Conservation (phyloP, 2,113 vertebrate species). For the Psilopsiagon aymara region DNA sequence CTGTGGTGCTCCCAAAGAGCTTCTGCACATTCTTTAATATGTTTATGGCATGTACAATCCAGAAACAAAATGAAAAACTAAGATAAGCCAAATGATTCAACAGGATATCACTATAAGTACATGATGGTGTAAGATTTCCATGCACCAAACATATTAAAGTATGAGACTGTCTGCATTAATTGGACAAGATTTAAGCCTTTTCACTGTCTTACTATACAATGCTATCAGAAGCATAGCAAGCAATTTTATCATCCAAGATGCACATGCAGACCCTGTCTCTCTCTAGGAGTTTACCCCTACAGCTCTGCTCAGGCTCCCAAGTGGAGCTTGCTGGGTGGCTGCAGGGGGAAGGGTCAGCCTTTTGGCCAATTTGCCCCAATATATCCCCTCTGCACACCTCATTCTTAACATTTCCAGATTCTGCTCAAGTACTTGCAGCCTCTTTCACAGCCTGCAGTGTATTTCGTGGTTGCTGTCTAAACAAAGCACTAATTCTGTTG, state of each 20-base stretch:
- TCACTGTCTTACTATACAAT: not conserved
- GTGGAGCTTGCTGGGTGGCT: not conserved
- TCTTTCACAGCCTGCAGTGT: not conserved
- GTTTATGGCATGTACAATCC: not conserved
- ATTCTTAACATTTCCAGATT: not conserved
- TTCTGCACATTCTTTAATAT: not conserved
- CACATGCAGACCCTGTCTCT: not conserved
- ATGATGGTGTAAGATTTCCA: not conserved
- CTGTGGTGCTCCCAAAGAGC: not conserved
- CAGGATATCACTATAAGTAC: fast-evolving
- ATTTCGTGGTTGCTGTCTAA: not conserved
- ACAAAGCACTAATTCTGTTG: slow-evolving; percentile 31
- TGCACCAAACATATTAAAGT: not conserved
- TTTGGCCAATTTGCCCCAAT: not conserved
- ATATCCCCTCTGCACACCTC: not conserved
- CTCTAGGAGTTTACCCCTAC: not conserved
- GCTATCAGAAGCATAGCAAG: not conserved
- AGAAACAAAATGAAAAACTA: not conserved
- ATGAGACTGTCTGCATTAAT: not conserved
- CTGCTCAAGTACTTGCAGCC: not conserved
- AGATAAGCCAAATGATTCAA: not conserved
- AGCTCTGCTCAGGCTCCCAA: not conserved
- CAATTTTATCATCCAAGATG: not conserved
- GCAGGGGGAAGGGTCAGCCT: not conserved
- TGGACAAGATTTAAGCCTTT: not conserved